Evolutionary conservation across 1,140 invertebrate genomes (phyloP).

Genomic region (Bombus ignitus): DNA sequence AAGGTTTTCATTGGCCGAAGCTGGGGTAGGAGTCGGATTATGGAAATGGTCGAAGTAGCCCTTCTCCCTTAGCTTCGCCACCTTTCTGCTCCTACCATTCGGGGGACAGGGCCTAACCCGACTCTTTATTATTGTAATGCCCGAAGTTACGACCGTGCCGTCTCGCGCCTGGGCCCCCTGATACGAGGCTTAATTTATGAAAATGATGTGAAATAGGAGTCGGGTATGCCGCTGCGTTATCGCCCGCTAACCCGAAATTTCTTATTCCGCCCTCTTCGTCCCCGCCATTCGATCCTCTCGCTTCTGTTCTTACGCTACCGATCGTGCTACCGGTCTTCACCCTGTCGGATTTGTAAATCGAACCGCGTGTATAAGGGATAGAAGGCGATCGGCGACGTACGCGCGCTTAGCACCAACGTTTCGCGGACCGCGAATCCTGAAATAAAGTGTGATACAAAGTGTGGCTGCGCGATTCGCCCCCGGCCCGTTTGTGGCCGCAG

Average conservation of each 20-base stretch:
- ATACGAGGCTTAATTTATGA: slow-evolving; percentile 74
- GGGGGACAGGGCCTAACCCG: slow-evolving; percentile 66
- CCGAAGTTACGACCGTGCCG: slow-evolving; percentile 74
- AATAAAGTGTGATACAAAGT: slow-evolving; percentile 42
- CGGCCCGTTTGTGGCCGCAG: not conserved
- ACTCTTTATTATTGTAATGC: slow-evolving; percentile 81
- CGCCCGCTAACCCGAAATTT: slow-evolving; percentile 58
- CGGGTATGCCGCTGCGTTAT: slow-evolving; percentile 57
- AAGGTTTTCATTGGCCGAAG: slow-evolving; percentile 74
- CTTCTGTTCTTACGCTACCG: not conserved
- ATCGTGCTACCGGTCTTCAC: slow-evolving; percentile 59
- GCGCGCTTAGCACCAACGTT: not conserved
- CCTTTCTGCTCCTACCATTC: slow-evolving; percentile 3
- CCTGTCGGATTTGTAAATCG: slow-evolving; percentile 44
- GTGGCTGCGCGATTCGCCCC: not conserved
- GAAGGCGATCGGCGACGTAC: not conserved
- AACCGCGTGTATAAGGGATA: not conserved
- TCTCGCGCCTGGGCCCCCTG: slow-evolving; percentile 62
- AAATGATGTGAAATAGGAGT: slow-evolving; percentile 73
- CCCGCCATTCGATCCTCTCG: not conserved
- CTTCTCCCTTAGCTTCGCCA: slow-evolving; percentile 47
- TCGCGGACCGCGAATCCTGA: slow-evolving; percentile 41
- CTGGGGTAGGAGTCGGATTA: slow-evolving; percentile 72
- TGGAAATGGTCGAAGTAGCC: slow-evolving; percentile 73
- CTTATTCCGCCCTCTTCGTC: slow-evolving; percentile 20